Evolutionary conservation across 2,888 invertebrate species (phyloP).

Genomic region (Drosophila antonietae): DNA sequence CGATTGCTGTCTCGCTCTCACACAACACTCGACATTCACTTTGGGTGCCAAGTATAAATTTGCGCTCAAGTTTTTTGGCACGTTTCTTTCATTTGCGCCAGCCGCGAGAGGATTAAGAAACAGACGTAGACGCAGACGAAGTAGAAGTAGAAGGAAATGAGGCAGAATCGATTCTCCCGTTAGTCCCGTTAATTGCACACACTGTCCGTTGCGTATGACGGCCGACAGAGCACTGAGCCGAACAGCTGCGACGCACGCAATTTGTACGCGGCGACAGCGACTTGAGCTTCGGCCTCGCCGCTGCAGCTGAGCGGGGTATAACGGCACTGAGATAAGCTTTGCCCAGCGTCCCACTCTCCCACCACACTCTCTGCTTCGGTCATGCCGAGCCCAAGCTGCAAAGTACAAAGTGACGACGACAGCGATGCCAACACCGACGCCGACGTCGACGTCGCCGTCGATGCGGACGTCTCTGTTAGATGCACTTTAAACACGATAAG

Average conservation of each 20-base stretch:
- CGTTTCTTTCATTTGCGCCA: constrained; percentile 29
- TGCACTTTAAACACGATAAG: constrained; percentile 39
- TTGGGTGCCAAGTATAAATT: constrained; percentile 1
- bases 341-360: background rate
- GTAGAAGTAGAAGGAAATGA: background rate
- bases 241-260: constrained; percentile 61
- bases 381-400: constrained; percentile 42
- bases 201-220: constrained; percentile 49
- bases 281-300: constrained; percentile 50
- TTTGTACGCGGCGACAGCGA: constrained; percentile 61
- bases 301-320: constrained; percentile 28
- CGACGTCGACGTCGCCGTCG: background rate
- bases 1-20: background rate
- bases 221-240: constrained; percentile 70
- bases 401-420: constrained; percentile 53
- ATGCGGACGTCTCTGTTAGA: background rate
- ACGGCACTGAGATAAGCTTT: constrained; percentile 52
- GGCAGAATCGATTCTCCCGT: constrained; percentile 15
- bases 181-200: constrained; percentile 6
- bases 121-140: background rate
- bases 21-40: constrained; percentile 33
- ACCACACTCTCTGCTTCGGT: background rate
- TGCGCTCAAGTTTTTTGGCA: constrained; percentile 45
- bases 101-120: constrained; percentile 17
- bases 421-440: background rate